Evolutionary conservation across 1,140 invertebrate genomes (phyloP).

Genomic region (Bombus soroeensis): DNA sequence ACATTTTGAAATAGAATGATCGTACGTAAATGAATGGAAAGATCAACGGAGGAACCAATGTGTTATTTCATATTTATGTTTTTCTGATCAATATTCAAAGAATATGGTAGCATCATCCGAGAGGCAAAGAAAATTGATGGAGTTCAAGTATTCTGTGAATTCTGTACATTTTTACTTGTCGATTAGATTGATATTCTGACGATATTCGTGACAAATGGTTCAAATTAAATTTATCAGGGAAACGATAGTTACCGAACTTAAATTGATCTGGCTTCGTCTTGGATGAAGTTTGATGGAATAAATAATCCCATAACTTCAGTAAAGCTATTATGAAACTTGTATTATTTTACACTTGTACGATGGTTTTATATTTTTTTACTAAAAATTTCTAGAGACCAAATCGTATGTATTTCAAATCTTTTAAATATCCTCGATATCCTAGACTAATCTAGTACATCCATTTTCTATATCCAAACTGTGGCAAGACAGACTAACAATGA

Average conservation of each 20-base stretch:
- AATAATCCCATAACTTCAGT: background rate
- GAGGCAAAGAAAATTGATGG: background rate
- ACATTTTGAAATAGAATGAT: too few relatives aligned
- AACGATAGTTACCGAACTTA: background rate
- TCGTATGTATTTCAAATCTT: background rate
- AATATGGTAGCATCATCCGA: too few relatives aligned
- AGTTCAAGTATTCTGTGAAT: background rate
- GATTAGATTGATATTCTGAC: background rate
- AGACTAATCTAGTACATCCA: background rate
- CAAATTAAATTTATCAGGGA: background rate
- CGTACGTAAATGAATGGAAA: too few relatives aligned
- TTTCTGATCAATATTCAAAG: too few relatives aligned
- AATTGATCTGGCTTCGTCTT: background rate
- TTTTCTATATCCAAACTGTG: background rate
- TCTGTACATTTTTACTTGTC: background rate
- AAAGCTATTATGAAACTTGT: background rate
- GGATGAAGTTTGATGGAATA: background rate
- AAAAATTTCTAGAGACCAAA: background rate
- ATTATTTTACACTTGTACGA: background rate
- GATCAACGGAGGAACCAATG: too few relatives aligned
- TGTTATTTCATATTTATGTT: too few relatives aligned
- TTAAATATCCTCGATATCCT: background rate
- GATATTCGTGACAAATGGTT: background rate
- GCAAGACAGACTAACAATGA: slow-evolving; percentile 11
- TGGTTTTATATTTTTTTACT: background rate